Evolutionary conservation across 2,113 vertebrate species (phyloP), one percentile per base, ranked within the genome.

Genomic region (Rhagologus leucostigma): DNA sequence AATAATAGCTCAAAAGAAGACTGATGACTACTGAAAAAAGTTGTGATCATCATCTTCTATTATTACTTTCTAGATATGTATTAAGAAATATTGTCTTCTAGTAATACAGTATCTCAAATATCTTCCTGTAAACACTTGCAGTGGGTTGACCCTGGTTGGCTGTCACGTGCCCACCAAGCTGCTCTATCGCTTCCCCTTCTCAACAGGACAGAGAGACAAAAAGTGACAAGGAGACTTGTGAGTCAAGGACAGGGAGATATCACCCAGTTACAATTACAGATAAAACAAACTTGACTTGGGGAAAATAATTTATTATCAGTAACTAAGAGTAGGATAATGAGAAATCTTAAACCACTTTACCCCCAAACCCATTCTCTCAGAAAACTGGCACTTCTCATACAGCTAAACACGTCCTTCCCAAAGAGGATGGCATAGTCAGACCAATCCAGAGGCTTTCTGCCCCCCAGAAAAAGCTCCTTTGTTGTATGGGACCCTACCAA

Each of bases 221-320:
- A 82, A 23, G 4, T 30, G 33, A 41, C 7, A 26, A 64, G 33
- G 39, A 3, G 39, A 3, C 7, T 44, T 0, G 0, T 41, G 3
- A 11, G 27, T 20, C 1, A 14, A 35, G 22, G 11, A 46, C 39
- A 44, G 24, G 33, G 13, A 49, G 14, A 18, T 35, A 44, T 39
- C 47, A 76, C 33, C 7, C 16, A 19, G 2, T 13, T 78, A n/a
- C 11, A 2, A 2, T n/a, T 29, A 49, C 1, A 4, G 19, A 33
- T 5, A 62, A 70, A 65, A 35, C 13, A 75, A 88, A n/a, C 44
- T 74, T 33, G 35, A 16, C 20, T 49, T 63, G 18, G 6, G 12
- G 9, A 55, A 75, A 65, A 23, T 9, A 30, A 69, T 50, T 60
- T n/a, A 42, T 53, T 53, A 14, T 19, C 6, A 64, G 4, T 39